These are phyloP conservation scores for Megalonaias nervosa DNA, from an alignment of 1,140 invertebrate genomes.

Conservation along the genomic window DNA sequence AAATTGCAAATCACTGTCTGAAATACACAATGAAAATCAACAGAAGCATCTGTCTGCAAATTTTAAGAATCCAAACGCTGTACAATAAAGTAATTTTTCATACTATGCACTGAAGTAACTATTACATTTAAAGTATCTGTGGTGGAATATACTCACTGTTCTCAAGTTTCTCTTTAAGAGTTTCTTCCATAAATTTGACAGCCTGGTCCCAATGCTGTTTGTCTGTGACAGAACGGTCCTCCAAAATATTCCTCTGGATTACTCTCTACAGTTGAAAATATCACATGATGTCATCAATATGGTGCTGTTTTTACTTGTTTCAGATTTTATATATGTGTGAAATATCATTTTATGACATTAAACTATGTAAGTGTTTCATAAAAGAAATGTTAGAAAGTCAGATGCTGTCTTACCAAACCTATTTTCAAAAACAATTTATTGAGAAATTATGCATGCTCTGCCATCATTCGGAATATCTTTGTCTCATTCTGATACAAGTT, in stretches of 20 bases:
- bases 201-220: conserved; percentile 96
- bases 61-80: not conserved
- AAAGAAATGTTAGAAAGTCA: no score
- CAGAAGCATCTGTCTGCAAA: not conserved
- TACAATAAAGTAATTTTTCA: not conserved
- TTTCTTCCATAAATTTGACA: conserved; percentile 89
- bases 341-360: no score
- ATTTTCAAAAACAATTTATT: no score
- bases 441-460: no score
- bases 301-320: no score
- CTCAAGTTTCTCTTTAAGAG: conserved; percentile 85
- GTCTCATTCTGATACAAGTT: no score
- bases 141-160: conserved; percentile 59
- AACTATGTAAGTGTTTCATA: no score
- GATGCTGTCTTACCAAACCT: no score
- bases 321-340: no score
- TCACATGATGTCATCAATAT: no score
- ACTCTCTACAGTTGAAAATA: conserved; percentile 80
- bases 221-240: conserved; percentile 92
- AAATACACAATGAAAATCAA: not conserved
- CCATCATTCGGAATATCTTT: no score
- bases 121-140: not conserved
- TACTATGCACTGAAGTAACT: not conserved
- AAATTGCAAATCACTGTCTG: no score
- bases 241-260: conserved; percentile 94